Evolutionary conservation across 2,888 invertebrate genomes (phyloP).

Genomic region (Teleiodes luculella): DNA sequence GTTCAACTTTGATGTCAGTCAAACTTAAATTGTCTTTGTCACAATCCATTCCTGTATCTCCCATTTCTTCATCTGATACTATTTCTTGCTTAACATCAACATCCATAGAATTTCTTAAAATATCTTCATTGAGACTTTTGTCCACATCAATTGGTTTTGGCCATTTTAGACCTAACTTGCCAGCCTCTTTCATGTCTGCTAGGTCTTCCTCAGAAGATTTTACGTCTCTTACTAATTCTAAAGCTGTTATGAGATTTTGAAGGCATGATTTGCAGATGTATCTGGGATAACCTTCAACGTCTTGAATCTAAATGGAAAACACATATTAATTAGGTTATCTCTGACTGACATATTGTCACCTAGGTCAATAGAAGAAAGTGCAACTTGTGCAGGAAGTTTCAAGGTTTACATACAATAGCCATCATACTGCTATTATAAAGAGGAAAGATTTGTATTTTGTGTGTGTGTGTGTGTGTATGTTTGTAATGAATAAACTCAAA

Average conservation of each 20-base stretch:
- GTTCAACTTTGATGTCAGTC: constrained; percentile 64
- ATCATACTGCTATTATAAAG: too few species aligned
- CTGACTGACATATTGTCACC: too few species aligned
- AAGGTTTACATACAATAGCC: too few species aligned
- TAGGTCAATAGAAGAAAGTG: too few species aligned
- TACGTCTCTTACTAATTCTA: constrained; percentile 26
- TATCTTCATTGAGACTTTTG: constrained; percentile 38
- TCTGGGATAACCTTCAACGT: constrained; percentile 50
- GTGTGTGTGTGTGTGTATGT: too few species aligned
- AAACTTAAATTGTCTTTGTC: constrained; percentile 22
- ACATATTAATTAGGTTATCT: not conserved
- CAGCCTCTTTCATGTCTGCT: not conserved
- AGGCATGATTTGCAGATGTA: constrained; percentile 43
- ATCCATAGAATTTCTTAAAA: constrained; percentile 34
- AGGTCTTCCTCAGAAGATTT: constrained; percentile 34
- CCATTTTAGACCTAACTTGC: constrained; percentile 38
- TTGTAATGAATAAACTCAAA: too few species aligned
- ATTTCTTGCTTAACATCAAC: constrained; percentile 62
- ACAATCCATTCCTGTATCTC: constrained; percentile 21
- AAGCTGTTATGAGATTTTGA: not conserved
- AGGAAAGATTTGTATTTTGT: too few species aligned
- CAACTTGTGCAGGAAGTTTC: too few species aligned
- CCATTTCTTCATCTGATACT: constrained; percentile 53
- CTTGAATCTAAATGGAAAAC: constrained; percentile 42
- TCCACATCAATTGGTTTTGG: constrained; percentile 63